Base-by-base conservation (phyloP, 2,113 vertebrate species). In the Hippocampus abdominalis region DNA sequence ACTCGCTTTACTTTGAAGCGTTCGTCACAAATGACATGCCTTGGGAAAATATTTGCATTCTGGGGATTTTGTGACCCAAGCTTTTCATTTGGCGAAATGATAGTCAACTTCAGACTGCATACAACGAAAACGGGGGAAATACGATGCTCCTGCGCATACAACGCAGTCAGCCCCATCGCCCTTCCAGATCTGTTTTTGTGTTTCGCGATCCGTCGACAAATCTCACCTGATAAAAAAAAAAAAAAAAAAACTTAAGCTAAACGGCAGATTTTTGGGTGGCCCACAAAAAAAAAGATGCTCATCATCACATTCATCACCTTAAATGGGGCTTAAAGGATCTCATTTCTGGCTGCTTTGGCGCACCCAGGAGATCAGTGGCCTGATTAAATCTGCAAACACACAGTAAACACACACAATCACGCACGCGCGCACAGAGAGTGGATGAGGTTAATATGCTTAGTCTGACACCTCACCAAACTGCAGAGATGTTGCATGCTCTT, bases 391-490 rank as follows among this genome's bases (percentile, higher is more conserved):
- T 75, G 69, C 54, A 3, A 64, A 39, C 74, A 60, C 72, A 66
- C 69, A 65, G 69, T 73, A 79, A 73, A 75, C 66, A 70, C 79
- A 68, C 59, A 72, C 54, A 62, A 72, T 44, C 49, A 71, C 78
- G 69, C 64, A 61, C 54, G 64, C 53, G 66, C 75, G 69, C 51
- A 53, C 6, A 15, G 40, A 42, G 46, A 75, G 64, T 46, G 18
- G 66, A 42, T 73, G 87, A 73, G 77, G 62, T 83, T 79, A 78
- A 81, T 77, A 57, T 25, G 9, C 64, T 79, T 72, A 2, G 84
- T 87, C 83, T 88, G 79, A 82, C 86, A 78, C 84, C 78, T 72
- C 73, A 71, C 79, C 82, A 79, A 36, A 78, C 79, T 49, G 36
- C 32, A 61, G 68, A 39, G 69, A 78, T 86, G 21, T 73, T 84